Percentiles rank a stretch among this genome's conserved stretches.
These are phyloP conservation scores for Coendou prehensilis DNA, from an alignment of 2,797 vertebrate genomes.

Conservation along the genomic window DNA sequence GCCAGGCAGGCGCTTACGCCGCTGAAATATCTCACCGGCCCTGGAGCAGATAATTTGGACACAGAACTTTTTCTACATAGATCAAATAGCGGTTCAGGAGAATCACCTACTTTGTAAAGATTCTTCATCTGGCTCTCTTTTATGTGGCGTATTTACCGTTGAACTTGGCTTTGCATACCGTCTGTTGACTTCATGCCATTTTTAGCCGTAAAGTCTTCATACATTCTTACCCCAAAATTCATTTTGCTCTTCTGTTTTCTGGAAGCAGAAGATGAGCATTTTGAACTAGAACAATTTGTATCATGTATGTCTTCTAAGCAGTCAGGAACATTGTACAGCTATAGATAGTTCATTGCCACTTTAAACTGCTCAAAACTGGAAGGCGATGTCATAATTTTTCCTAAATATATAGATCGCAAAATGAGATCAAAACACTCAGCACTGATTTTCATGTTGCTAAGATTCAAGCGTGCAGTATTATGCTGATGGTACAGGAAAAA, in stretches of 20 bases:
- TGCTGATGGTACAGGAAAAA: conserved; percentile 99
- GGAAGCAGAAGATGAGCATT: conserved; percentile 95
- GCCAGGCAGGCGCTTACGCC: too few relatives aligned
- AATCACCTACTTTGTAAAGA: conserved; percentile 86
- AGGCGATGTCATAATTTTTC: conserved; percentile 95
- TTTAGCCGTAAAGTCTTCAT: conserved; percentile 92
- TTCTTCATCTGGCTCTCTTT: conserved; percentile 89
- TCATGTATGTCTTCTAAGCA: conserved; percentile 97
- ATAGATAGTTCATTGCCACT: conserved; percentile 97
- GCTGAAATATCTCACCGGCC: too few relatives aligned
- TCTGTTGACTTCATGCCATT: conserved; percentile 89
- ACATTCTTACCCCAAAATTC: conserved; percentile 99
- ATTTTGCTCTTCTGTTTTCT: conserved; percentile 93
- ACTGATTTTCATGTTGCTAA: conserved; percentile 98
- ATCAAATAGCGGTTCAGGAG: conserved; percentile 93
- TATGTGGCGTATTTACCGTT: conserved; percentile 89
- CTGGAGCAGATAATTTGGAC: conserved; percentile 89
- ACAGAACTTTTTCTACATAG: conserved; percentile 92
- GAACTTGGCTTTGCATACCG: conserved; percentile 89
- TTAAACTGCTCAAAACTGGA: conserved; percentile 98
- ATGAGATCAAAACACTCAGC: conserved; percentile 99
- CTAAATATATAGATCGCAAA: conserved; percentile 99
- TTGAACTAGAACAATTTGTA: conserved; percentile 93
- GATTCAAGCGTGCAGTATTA: conserved; percentile 95
- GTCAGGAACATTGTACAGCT: conserved; percentile 98